Base-by-base conservation (phyloP, 2,888 invertebrate species). In the Tetranychus truncatus region DNA sequence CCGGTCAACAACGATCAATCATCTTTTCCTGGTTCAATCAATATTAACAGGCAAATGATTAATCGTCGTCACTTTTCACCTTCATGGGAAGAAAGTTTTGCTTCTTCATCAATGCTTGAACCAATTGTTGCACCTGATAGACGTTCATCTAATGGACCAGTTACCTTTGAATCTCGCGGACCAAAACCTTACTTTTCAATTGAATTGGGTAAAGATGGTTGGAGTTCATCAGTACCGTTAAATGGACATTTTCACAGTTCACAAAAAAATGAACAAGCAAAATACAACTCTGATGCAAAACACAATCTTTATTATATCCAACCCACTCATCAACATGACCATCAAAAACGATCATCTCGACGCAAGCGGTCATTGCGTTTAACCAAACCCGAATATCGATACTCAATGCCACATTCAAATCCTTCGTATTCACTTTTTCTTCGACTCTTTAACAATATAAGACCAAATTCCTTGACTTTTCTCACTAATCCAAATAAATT, bases 21-120 rank as follows among this genome's bases (percentile, higher is more conserved):
- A 67, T 21, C 67, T 18, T 21, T n/a, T 21, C n/a, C 11, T 18
- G 67, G 20, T 20, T 20, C 69, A 69, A 69, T 24, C 15, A 69
- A 55, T 55, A 24, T 6, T 21, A 69, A 69, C 20, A 24, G 21
- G 20, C 34, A 9, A 21, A 69, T 20, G 21, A 69, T 69, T 11
- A 69, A 69, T 69, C 69, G 20, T 20, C 20, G 34, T 6, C 69
- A 24, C 20, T 69, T 69, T 20, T 69, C 69, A 69, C 69, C 69
- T 24, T 69, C 69, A 69, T 69, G 69, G 69, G 69, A 69, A 21
- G 69, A 69, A 69, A 69, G 69, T 69, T 69, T 69, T 24, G 69
- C 69, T 24, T 69, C 69, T 1, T 11, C 69, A 11, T 69, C 20
- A 24, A 69, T 69, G 69, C 21, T 69, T 11, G 21, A 69, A 8